phyloP scores from a whole-genome alignment of 1,140 invertebrate species.

The Zaprionus nigranus region DNA sequence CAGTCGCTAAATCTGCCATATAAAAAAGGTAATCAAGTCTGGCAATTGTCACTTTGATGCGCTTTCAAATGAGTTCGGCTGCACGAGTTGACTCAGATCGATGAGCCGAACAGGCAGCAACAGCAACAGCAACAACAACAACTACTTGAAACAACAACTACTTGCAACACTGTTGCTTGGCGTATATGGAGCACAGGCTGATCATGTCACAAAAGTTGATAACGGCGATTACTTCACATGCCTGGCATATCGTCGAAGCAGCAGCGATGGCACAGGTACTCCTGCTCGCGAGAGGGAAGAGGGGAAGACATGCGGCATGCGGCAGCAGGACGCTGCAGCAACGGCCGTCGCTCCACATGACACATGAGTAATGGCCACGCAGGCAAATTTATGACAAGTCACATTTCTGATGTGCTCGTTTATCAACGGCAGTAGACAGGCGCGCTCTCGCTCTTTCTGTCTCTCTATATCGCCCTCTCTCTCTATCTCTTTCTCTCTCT shows the following conservation, averaged over 20 bases:
- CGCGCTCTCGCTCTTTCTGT: constrained; percentile 7
- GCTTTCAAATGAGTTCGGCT: constrained; percentile 25
- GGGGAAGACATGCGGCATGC: constrained; percentile 11
- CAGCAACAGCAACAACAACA: neutral
- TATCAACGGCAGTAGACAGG: constrained; percentile 79
- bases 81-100: constrained; percentile 42
- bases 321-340: constrained; percentile 36
- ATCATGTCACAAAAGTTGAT: constrained; percentile 81
- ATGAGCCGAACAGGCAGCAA: constrained; percentile 21
- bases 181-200: constrained; percentile 70
- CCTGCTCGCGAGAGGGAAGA: neutral
- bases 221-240: constrained; percentile 80
- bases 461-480: neutral
- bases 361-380: constrained; percentile 82
- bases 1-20: constrained; percentile 6
- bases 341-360: constrained; percentile 71
- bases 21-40: constrained; percentile 9
- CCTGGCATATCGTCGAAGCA: constrained; percentile 80
- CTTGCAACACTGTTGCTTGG: constrained; percentile 11
- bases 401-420: constrained; percentile 83
- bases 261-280: constrained; percentile 46
- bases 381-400: constrained; percentile 83
- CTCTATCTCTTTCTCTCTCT: neutral
- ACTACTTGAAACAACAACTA: constrained; percentile 3
- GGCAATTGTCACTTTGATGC: constrained; percentile 3